These are phyloP conservation scores for Mionectes olivaceus DNA, from an alignment of 2,797 vertebrate genomes.

Conservation along the genomic window DNA sequence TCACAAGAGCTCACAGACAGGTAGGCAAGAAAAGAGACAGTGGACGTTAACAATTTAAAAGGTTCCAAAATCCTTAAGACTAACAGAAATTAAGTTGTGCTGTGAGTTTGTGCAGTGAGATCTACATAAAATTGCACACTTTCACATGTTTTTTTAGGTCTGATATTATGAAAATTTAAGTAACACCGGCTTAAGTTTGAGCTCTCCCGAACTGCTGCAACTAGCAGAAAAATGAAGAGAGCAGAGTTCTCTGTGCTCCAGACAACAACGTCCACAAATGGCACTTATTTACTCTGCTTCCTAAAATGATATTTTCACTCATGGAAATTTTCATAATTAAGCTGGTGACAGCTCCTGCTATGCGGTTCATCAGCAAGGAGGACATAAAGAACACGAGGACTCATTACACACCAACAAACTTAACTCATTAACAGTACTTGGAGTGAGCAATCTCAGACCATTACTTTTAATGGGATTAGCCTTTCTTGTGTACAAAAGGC, in stretches of 20 bases:
- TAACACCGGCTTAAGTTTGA: background rate
- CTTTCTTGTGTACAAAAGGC: constrained; percentile 72
- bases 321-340: constrained; percentile 57
- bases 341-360: constrained; percentile 24
- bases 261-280: background rate
- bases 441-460: constrained; percentile 63
- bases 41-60: background rate
- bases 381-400: constrained; percentile 52
- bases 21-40: background rate
- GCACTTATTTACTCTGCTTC: constrained; percentile 31
- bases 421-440: constrained; percentile 65
- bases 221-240: background rate
- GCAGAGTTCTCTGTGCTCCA: background rate
- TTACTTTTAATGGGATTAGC: constrained; percentile 70
- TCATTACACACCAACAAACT: constrained; percentile 65
- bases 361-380: constrained; percentile 33
- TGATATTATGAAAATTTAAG: background rate
- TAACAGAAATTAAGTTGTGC: background rate
- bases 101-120: background rate
- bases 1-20: background rate
- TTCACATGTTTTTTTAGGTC: background rate
- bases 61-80: background rate
- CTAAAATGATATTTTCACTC: constrained; percentile 42
- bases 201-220: background rate
- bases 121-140: background rate